phyloP scores from a whole-genome alignment of 2,888 invertebrate genomes.

The Anoplius nigerrimus region DNA sequence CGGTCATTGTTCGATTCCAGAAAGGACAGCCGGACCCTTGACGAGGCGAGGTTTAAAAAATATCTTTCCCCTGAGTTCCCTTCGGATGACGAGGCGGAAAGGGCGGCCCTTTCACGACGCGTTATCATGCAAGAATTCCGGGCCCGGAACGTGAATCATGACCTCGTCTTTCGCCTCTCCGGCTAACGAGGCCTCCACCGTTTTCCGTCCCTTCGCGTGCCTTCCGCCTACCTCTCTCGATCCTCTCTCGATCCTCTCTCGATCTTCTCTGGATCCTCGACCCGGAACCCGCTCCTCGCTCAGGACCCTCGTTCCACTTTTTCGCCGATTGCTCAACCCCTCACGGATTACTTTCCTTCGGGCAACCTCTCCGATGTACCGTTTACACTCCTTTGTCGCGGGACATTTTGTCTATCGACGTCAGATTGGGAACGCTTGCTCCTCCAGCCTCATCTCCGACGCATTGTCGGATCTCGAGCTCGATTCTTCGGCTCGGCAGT shows the following conservation, averaged over 20 bases:
- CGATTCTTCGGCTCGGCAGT: too few relatives aligned
- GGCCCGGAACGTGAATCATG: conserved; percentile 1
- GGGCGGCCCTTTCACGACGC: not conserved
- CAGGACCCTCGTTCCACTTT: conserved; percentile 1
- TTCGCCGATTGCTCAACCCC: not conserved
- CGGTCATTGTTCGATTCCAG: too few relatives aligned
- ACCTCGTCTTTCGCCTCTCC: conserved; percentile 2
- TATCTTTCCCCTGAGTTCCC: too few relatives aligned
- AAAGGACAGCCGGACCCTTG: too few relatives aligned
- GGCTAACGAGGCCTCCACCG: not conserved
- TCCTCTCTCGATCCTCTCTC: not conserved
- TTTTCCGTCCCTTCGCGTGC: not conserved
- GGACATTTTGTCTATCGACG: too few relatives aligned
- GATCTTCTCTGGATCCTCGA: conserved; percentile 4
- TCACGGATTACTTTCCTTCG: too few relatives aligned
- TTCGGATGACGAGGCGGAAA: not conserved
- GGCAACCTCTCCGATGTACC: too few relatives aligned
- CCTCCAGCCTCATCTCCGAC: too few relatives aligned
- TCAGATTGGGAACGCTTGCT: too few relatives aligned
- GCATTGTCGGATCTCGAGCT: too few relatives aligned
- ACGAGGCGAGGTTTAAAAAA: too few relatives aligned
- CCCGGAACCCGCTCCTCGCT: not conserved
- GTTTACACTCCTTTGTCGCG: too few relatives aligned
- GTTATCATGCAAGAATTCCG: conserved; percentile 7
- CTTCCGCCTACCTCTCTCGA: not conserved